phyloP scores from a whole-genome alignment of 2,797 vertebrate species.

The Poecilia picta region DNA sequence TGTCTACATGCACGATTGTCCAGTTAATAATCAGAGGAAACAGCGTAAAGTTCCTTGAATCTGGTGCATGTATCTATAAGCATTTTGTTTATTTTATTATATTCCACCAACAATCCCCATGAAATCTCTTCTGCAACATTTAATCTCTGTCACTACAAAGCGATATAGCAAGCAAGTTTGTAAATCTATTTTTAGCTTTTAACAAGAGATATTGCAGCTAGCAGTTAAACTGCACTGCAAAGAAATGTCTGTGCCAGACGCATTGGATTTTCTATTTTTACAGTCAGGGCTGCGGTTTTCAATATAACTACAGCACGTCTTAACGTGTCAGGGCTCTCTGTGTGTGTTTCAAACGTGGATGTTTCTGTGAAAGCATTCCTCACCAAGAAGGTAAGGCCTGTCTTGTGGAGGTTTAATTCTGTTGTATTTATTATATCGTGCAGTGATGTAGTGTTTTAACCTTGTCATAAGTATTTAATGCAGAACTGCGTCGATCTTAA shows the following conservation, averaged over 20 bases:
- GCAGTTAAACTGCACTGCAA: not conserved
- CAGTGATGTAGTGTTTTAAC: not conserved
- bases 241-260: conserved; percentile 5
- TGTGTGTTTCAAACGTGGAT: conserved; percentile 14
- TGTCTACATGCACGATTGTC: not conserved
- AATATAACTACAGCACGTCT: conserved; percentile 39
- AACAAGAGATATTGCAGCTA: not conserved
- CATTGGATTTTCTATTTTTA: conserved; percentile 38
- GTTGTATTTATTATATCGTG: not conserved
- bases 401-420: conserved; percentile 4
- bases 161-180: not conserved
- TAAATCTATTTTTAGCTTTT: not conserved
- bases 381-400: not conserved
- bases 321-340: conserved; percentile 50
- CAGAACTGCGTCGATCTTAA: not conserved
- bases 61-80: not conserved
- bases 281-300: conserved; percentile 24
- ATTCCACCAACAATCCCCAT: not conserved
- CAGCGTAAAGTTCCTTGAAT: not conserved
- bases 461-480: not conserved
- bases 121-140: not conserved
- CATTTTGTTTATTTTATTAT: not conserved
- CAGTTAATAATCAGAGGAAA: not conserved
- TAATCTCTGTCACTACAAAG: not conserved
- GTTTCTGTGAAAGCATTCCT: conserved; percentile 36